Conservation (phyloP, 53 echinoderm and acorn worm genomes). For the Paracentrotus lividus region DNA sequence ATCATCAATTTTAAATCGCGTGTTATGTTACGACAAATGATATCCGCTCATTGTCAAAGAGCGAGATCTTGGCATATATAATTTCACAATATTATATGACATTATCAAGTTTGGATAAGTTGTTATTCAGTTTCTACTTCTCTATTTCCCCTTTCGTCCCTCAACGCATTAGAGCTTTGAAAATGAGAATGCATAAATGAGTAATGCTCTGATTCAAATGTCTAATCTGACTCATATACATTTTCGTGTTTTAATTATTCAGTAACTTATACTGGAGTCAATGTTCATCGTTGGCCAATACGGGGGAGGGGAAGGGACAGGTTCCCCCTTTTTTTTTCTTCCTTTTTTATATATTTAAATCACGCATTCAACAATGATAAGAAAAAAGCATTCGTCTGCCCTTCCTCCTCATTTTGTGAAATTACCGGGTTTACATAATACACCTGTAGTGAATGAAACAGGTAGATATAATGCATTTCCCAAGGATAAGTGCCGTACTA, state of each 20-base stretch:
- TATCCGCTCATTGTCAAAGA: not conserved
- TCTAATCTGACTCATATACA: not conserved
- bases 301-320: not conserved
- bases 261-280: not conserved
- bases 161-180: not conserved
- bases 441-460: too few relatives aligned
- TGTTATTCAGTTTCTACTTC: not conserved
- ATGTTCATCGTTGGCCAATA: not conserved
- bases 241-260: not conserved
- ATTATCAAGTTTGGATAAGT: not conserved
- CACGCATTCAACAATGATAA: too few relatives aligned
- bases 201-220: not conserved
- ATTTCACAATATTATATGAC: not conserved
- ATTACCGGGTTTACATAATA: too few relatives aligned
- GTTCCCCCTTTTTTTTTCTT: too few relatives aligned
- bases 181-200: not conserved
- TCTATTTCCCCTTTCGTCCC: not conserved
- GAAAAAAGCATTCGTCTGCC: too few relatives aligned
- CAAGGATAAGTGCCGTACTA: too few relatives aligned
- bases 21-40: not conserved
- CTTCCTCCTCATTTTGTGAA: too few relatives aligned
- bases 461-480: too few relatives aligned
- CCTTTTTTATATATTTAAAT: too few relatives aligned
- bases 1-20: not conserved
- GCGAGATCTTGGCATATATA: not conserved